Percentiles rank a stretch among this genome's conserved stretches.
Conservation (phyloP, 2,888 invertebrate genomes). For the Orchesella flavescens region DNA sequence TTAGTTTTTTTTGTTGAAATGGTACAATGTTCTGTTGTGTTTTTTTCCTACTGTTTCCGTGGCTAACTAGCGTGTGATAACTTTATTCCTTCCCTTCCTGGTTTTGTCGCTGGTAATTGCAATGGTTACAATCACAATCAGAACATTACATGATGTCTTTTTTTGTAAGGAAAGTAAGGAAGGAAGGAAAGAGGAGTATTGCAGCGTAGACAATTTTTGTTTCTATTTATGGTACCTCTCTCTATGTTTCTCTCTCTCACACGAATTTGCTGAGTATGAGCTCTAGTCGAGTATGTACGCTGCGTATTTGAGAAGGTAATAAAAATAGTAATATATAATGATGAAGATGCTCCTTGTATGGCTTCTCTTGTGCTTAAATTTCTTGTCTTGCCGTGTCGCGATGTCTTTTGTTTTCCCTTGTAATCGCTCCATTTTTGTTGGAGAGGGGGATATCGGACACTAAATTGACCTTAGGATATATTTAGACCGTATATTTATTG, state of each 20-base stretch:
- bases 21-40: not conserved
- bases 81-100: not conserved
- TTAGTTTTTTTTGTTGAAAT: not conserved
- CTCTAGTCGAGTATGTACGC: too few relatives aligned
- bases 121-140: too few relatives aligned
- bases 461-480: too few relatives aligned
- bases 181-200: not conserved
- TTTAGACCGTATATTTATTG: too few relatives aligned
- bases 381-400: too few relatives aligned
- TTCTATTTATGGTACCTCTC: too few relatives aligned
- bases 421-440: too few relatives aligned
- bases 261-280: not conserved
- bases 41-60: not conserved
- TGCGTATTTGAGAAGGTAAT: not conserved
- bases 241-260: not conserved
- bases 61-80: conserved; percentile 3
- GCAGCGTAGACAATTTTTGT: too few relatives aligned
- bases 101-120: not conserved
- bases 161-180: not conserved
- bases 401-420: too few relatives aligned
- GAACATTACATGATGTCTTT: not conserved
- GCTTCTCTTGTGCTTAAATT: too few relatives aligned
- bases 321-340: conserved; percentile 15
- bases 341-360: not conserved
- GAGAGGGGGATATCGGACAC: too few relatives aligned